These are phyloP conservation scores for Drosophila antonietae DNA, from an alignment of 2,888 invertebrate genomes.

Conservation along the genomic window DNA sequence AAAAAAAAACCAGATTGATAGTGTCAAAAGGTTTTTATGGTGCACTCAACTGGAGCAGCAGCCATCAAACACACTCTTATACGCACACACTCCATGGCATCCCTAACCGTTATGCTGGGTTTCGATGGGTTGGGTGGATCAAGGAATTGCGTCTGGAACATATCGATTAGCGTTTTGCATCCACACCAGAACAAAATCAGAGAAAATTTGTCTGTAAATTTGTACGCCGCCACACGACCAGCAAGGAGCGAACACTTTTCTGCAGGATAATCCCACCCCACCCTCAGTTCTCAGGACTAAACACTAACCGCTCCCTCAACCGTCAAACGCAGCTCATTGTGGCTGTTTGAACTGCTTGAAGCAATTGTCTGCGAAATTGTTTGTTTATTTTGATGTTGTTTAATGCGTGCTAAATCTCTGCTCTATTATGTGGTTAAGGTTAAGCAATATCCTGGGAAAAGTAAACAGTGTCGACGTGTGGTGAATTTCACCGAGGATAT, in stretches of 20 bases:
- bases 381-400: constrained; percentile 78
- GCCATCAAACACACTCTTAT: constrained; percentile 43
- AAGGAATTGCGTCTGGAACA: constrained; percentile 68
- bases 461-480: constrained; percentile 54
- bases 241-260: constrained; percentile 43
- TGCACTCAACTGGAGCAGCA: constrained; percentile 53
- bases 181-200: constrained; percentile 53
- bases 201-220: constrained; percentile 53
- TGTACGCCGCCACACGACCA: constrained; percentile 56
- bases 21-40: constrained; percentile 56
- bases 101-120: constrained; percentile 2
- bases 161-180: constrained; percentile 77
- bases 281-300: background rate
- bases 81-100: constrained; percentile 15
- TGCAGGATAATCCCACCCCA: constrained; percentile 65
- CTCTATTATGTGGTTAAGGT: constrained; percentile 51
- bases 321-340: constrained; percentile 59
- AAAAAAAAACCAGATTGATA: constrained; percentile 62
- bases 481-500: constrained; percentile 36
- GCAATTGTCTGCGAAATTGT: constrained; percentile 76
- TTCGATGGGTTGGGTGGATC: constrained; percentile 8
- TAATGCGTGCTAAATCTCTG: constrained; percentile 68
- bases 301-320: constrained; percentile 7
- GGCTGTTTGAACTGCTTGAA: constrained; percentile 52
- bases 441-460: constrained; percentile 68